Evolutionary conservation across 2,888 invertebrate genomes (phyloP).

Genomic region (Carpatolechia fugitivella): DNA sequence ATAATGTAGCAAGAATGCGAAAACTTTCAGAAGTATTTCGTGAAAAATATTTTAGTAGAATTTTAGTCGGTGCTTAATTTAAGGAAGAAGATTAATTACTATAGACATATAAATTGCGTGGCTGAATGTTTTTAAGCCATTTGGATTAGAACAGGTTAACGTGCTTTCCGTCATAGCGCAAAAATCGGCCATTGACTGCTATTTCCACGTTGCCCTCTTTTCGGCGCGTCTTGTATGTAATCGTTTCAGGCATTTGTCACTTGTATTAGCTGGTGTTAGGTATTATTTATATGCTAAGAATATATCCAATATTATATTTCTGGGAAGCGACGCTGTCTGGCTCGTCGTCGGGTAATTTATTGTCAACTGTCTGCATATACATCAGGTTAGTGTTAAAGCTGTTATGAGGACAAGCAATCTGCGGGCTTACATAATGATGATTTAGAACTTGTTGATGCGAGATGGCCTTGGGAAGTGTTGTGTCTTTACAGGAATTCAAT

Average conservation of each 20-base stretch:
- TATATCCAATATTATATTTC: slow-evolving; percentile 2
- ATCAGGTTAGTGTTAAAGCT: neutral
- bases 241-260: slow-evolving; percentile 14
- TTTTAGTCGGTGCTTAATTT: neutral
- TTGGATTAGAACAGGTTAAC: slow-evolving; percentile 1
- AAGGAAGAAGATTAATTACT: neutral
- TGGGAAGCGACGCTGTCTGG: slow-evolving; percentile 15
- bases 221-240: slow-evolving; percentile 10
- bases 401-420: neutral
- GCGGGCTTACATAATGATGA: neutral
- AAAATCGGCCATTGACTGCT: slow-evolving; percentile 40
- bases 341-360: neutral
- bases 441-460: neutral
- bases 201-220: slow-evolving; percentile 24
- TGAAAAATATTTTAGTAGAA: neutral
- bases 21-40: neutral
- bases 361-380: slow-evolving; percentile 14
- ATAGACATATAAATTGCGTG: neutral
- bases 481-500: neutral
- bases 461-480: neutral
- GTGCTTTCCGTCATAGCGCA: slow-evolving; percentile 21
- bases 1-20: slow-evolving; percentile 3
- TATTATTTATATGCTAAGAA: slow-evolving; percentile 18
- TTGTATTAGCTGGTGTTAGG: slow-evolving; percentile 3
- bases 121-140: neutral